These are phyloP conservation scores for Thymallus thymallus DNA, from an alignment of 2,113 vertebrate genomes.

Conservation along the genomic window DNA sequence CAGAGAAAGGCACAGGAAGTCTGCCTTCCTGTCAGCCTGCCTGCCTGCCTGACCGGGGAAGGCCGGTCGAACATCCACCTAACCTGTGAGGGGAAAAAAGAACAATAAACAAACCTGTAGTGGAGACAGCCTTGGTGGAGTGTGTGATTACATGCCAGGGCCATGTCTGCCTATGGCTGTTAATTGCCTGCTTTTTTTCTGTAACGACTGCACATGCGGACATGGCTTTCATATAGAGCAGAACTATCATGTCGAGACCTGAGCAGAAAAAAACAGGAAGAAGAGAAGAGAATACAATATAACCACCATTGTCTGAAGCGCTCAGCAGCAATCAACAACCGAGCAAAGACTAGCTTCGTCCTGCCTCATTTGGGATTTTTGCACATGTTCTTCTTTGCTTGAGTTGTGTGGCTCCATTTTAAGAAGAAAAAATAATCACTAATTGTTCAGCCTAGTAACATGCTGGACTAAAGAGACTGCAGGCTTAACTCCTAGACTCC, in stretches of 20 bases:
- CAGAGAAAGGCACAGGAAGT: constrained; percentile 67
- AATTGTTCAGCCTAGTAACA: constrained; percentile 62
- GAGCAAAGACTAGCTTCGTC: too few species aligned
- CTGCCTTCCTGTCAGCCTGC: constrained; percentile 70
- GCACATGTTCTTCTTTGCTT: constrained; percentile 86
- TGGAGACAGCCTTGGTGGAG: constrained; percentile 70
- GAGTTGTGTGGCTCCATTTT: constrained; percentile 81
- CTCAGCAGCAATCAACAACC: too few species aligned
- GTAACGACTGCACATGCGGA: constrained; percentile 76
- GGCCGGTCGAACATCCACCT: constrained; percentile 70
- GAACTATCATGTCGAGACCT: constrained; percentile 52
- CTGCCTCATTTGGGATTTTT: constrained; percentile 84
- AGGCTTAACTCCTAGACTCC: constrained; percentile 65
- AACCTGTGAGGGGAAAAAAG: constrained; percentile 65
- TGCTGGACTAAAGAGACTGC: constrained; percentile 67
- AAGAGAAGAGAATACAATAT: constrained; percentile 50
- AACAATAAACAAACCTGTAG: constrained; percentile 60
- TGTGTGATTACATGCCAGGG: constrained; percentile 59
- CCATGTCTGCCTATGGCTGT: constrained; percentile 78
- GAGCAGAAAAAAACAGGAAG: constrained; percentile 44
- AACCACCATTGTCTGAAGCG: constrained; percentile 66
- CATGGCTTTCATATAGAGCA: constrained; percentile 58
- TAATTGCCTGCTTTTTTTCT: constrained; percentile 67
- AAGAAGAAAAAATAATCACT: constrained; percentile 67
- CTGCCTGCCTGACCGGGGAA: constrained; percentile 61